Evolutionary conservation across 2,888 invertebrate genomes (phyloP).

Genomic region (Agrotis exclamationis): DNA sequence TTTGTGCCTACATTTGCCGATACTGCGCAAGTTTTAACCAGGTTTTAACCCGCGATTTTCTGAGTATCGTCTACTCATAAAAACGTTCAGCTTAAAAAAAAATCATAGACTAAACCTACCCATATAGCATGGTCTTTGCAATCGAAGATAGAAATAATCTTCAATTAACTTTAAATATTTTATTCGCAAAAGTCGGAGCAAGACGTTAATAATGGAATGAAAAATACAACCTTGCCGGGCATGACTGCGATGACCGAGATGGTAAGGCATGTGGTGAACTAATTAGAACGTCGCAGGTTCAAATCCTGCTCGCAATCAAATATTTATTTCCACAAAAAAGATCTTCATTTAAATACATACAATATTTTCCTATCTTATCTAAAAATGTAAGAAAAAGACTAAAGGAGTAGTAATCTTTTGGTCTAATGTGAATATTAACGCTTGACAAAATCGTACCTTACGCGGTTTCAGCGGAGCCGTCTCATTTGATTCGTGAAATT

Average conservation of each 20-base stretch:
- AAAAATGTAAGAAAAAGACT: constrained; percentile 22
- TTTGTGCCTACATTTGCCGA: no score
- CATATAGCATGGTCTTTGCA: neutral
- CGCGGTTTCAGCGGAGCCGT: constrained; percentile 26
- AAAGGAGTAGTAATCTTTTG: constrained; percentile 39
- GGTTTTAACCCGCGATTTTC: no score
- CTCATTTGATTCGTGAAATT: constrained; percentile 57
- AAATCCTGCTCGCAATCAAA: no score
- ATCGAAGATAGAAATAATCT: neutral
- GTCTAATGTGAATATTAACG: constrained; percentile 46
- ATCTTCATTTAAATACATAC: neutral
- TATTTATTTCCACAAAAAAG: no score
- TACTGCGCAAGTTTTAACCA: no score
- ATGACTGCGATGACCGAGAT: no score
- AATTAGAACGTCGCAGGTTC: no score
- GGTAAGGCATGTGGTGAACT: no score
- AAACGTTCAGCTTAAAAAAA: neutral
- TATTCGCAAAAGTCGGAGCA: no score
- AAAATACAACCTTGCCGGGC: no score
- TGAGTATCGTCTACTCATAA: no score
- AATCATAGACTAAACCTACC: neutral
- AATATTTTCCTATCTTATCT: neutral
- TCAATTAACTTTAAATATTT: neutral
- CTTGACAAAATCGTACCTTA: constrained; percentile 36
- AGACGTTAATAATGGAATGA: no score